Percentiles rank a stretch among this genome's conserved stretches.
Evolutionary conservation across 2,797 vertebrate genomes (phyloP).

Genomic region (Helicolenus hilgendorfi): DNA sequence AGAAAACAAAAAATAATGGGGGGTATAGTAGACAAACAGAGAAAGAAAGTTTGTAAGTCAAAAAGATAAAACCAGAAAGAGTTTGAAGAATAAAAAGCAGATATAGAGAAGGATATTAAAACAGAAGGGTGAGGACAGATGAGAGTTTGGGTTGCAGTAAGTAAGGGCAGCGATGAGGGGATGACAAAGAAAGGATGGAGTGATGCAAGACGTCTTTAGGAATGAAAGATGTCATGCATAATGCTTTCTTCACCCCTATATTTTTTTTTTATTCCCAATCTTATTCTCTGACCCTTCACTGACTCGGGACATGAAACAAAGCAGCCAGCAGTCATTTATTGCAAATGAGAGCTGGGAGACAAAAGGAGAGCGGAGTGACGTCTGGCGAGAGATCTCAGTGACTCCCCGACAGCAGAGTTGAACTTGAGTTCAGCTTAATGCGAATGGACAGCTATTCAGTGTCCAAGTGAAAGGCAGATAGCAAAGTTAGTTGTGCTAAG

Average conservation of each 20-base stretch:
- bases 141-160: background rate
- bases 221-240: conserved; percentile 22
- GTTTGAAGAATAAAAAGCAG: background rate
- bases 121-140: background rate
- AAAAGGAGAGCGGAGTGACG: background rate
- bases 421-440: conserved; percentile 18
- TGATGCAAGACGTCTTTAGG: background rate
- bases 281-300: background rate
- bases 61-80: conserved; percentile 1
- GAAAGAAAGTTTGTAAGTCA: background rate
- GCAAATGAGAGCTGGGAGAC: conserved; percentile 25
- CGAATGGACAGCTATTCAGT: background rate
- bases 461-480: background rate
- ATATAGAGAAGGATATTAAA: background rate
- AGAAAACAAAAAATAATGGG: background rate
- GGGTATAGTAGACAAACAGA: background rate
- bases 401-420: conserved; percentile 5
- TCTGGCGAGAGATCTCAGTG: conserved; percentile 24
- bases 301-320: conserved; percentile 46
- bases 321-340: conserved; percentile 37
- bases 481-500: no score
- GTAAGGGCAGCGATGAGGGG: background rate
- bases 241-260: background rate
- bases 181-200: background rate
- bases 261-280: background rate